These are phyloP conservation scores for Agrochola macilenta DNA, from an alignment of 2,888 invertebrate genomes.

Conservation along the genomic window DNA sequence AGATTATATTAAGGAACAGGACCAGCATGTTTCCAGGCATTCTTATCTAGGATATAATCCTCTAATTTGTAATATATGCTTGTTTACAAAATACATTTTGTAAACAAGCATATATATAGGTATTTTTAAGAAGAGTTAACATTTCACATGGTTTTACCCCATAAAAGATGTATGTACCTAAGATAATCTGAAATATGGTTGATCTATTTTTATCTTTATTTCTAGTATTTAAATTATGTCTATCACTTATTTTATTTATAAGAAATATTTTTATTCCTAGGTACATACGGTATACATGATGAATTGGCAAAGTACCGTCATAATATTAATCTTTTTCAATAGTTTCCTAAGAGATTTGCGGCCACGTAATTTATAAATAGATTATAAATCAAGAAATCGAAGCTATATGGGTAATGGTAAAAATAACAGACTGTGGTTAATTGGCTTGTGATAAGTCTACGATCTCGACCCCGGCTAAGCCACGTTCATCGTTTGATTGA, in stretches of 20 bases:
- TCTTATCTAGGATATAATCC: not conserved
- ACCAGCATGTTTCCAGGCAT: no score
- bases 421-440: not conserved
- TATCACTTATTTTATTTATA: not conserved
- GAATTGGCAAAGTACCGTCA: not conserved
- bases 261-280: not conserved
- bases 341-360: not conserved
- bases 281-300: no score
- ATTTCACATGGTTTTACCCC: not conserved
- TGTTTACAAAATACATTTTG: no score
- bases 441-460: not conserved
- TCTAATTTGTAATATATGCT: not conserved
- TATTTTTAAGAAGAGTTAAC: no score
- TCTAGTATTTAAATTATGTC: not conserved
- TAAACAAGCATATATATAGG: no score
- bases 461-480: not conserved
- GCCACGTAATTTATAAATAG: not conserved
- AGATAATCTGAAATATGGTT: not conserved
- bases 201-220: not conserved
- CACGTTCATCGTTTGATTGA: not conserved
- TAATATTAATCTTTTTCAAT: not conserved
- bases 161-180: not conserved
- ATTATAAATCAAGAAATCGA: not conserved
- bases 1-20: no score
- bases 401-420: not conserved